Base-by-base conservation (phyloP, 2,888 invertebrate species). In the Phania funesta region DNA sequence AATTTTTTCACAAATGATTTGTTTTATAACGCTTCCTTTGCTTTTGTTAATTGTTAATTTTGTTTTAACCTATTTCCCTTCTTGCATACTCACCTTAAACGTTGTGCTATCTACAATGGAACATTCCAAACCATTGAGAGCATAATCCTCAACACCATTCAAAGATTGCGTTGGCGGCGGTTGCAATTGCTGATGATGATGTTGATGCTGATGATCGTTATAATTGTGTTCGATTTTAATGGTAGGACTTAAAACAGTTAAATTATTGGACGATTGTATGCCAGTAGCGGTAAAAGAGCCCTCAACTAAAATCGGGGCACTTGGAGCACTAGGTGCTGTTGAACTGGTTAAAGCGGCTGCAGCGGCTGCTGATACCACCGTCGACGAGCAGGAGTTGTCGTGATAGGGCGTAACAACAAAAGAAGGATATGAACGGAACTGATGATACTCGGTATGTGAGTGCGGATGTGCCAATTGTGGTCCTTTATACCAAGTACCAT, bases 401-500 rank as follows among this genome's bases (percentile, higher is more conserved):
- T 88, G 89, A 77, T 89, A 90, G 75, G 90, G 89, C 16, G 90
- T 87, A 82, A 89, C 89, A 77, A 90, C 90, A 84, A 90, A 89
- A 79, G 90, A 87, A n/a, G 90, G 90, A 87, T 90, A 89, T 83
- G 89, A 90, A 78, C 90, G 90, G 79, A 88, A 90, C 86, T 90
- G 90, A 86, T 89, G 89, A 82, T 89, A 88, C 52, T 89, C 88
- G 83, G 84, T 86, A 35, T 71, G 84, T 85, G 84, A 64, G 81
- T 80, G 86, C 83, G 84, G 85, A 86, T 89, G 89, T 83, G 89
- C 88, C 89, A 90, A 86, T 87, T 90, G 90, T 85, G 90, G 90
- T 90, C 90, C 90, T 88, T 90, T 90, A 89, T 90, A 90, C 90
- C 90, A 90, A 86, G 90, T 90, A 88, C 89, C 89, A 90, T 90